These are phyloP conservation scores for Apolygus lucorum DNA, from an alignment of 1,140 invertebrate species.

Conservation along the genomic window DNA sequence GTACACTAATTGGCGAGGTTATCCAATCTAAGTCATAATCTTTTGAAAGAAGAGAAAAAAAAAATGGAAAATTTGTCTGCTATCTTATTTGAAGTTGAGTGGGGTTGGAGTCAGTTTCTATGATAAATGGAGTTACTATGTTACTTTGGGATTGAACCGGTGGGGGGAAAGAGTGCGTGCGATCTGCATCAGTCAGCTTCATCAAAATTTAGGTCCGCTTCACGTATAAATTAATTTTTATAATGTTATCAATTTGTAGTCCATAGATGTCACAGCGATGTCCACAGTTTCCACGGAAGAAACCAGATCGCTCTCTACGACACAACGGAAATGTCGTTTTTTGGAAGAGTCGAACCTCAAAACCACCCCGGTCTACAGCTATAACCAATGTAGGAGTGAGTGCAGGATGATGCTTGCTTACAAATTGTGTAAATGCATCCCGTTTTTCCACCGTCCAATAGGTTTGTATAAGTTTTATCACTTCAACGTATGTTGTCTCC, in stretches of 20 bases:
- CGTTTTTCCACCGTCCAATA: conserved; percentile 50
- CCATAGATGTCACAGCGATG: conserved; percentile 38
- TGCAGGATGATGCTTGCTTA: conserved; percentile 50
- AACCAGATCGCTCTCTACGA: conserved; percentile 42
- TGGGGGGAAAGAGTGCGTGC: too few species aligned
- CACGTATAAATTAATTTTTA: neutral
- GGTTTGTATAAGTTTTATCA: conserved; percentile 36
- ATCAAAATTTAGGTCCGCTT: too few species aligned
- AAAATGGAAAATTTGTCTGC: too few species aligned
- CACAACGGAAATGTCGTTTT: conserved; percentile 54
- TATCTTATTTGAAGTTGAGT: too few species aligned
- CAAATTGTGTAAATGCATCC: conserved; percentile 51
- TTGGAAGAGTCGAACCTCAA: conserved; percentile 50
- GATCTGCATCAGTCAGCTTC: too few species aligned
- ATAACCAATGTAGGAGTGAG: conserved; percentile 54
- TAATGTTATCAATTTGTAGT: conserved; percentile 32
- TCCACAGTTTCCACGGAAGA: conserved; percentile 40
- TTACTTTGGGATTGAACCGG: too few species aligned
- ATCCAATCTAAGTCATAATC: too few species aligned
- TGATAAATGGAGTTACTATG: too few species aligned
- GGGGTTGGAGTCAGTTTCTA: too few species aligned
- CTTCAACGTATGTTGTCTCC: neutral
- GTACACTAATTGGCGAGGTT: too few species aligned
- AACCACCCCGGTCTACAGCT: conserved; percentile 53
- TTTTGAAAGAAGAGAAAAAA: too few species aligned